Evolutionary conservation across 2,888 invertebrate genomes (phyloP).

Genomic region (Thereva nobilitata): DNA sequence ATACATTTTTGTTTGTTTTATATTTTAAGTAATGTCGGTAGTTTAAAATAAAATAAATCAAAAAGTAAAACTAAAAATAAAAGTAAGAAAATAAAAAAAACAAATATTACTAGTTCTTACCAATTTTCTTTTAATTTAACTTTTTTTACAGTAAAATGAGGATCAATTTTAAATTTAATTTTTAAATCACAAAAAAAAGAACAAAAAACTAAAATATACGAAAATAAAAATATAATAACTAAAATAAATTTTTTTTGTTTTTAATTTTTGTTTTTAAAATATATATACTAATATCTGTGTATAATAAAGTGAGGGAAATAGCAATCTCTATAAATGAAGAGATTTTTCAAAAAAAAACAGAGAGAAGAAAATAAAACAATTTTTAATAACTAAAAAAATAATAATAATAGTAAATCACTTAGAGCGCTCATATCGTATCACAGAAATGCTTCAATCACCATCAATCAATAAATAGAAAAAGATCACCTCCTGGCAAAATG

Average conservation of each 20-base stretch:
- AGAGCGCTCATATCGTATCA: constrained; percentile 57
- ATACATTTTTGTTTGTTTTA: no score
- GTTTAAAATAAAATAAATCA: no score
- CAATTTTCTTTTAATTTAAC: constrained; percentile 18
- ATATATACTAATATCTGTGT: constrained; percentile 18
- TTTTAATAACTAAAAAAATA: constrained; percentile 38
- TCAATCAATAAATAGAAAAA: constrained; percentile 35
- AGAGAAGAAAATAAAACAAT: constrained; percentile 31
- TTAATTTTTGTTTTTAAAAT: constrained; percentile 24
- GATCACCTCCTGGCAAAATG: no score
- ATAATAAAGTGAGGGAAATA: constrained; percentile 19
- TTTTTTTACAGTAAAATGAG: constrained; percentile 28
- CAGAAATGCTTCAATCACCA: constrained; percentile 57
- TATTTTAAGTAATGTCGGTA: no score
- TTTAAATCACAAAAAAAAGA: constrained; percentile 27
- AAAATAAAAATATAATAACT: constrained; percentile 23
- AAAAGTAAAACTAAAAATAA: constrained; percentile 7
- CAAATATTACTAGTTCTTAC: constrained; percentile 19
- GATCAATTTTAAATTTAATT: constrained; percentile 18
- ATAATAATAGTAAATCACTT: constrained; percentile 33
- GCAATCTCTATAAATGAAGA: constrained; percentile 24
- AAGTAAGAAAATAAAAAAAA: constrained; percentile 11
- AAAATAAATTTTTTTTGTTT: constrained; percentile 22
- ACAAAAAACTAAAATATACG: constrained; percentile 6
- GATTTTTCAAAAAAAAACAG: constrained; percentile 14